Conservation (phyloP, 30 jellyfish, hydroid and myxozoan genomes). For the Aurelia aurita region DNA sequence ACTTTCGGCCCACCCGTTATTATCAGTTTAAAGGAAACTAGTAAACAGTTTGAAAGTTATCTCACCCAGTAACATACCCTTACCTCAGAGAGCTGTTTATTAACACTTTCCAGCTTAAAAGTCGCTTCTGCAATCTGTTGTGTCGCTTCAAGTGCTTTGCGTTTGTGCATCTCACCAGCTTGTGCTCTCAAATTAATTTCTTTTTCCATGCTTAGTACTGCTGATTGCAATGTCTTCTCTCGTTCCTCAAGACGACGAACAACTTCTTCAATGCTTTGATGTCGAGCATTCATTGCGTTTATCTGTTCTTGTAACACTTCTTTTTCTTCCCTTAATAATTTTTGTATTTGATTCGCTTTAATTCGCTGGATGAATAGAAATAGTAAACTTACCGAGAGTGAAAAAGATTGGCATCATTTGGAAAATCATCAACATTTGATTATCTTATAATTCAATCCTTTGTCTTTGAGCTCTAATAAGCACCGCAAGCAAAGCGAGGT, state of each 20-base stretch:
- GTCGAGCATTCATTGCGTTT: slow-evolving; percentile 62
- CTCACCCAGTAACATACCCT: too few relatives aligned
- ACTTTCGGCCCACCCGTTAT: too few relatives aligned
- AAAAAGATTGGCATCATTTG: too few relatives aligned
- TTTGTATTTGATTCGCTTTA: slow-evolving; percentile 95
- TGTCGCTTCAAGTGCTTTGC: slow-evolving; percentile 86
- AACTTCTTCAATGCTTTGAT: slow-evolving; percentile 89
- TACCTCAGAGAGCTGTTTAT: slow-evolving; percentile 90
- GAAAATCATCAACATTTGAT: too few relatives aligned
- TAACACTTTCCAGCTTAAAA: slow-evolving; percentile 66
- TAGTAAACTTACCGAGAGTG: neutral
- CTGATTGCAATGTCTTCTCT: slow-evolving; percentile 88
- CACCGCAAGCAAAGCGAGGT: too few relatives aligned
- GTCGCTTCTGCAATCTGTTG: slow-evolving; percentile 84
- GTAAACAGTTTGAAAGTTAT: too few relatives aligned
- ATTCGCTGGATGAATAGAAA: slow-evolving; percentile 73
- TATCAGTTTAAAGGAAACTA: too few relatives aligned
- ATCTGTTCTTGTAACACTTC: slow-evolving; percentile 86
- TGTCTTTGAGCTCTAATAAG: too few relatives aligned
- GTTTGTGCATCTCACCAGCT: slow-evolving; percentile 93
- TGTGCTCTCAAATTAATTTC: slow-evolving; percentile 84
- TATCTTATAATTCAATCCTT: too few relatives aligned
- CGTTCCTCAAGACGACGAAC: slow-evolving; percentile 88
- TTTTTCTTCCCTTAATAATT: slow-evolving; percentile 89
- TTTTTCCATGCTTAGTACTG: slow-evolving; percentile 87